phyloP scores from a whole-genome alignment of 2,888 invertebrate genomes.

The Melolontha melolontha region DNA sequence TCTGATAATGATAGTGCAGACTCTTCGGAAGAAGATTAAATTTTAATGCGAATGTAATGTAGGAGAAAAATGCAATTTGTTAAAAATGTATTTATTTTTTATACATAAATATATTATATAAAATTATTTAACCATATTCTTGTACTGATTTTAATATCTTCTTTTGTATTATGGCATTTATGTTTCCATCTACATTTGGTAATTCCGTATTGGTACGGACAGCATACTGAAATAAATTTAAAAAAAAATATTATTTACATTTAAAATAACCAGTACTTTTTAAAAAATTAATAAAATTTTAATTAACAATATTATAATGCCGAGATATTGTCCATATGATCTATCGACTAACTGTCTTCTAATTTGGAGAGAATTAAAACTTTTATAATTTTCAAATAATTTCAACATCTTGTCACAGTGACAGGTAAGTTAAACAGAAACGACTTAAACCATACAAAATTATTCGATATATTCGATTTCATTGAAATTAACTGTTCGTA shows the following conservation, averaged over 20 bases:
- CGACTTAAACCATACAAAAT: no score
- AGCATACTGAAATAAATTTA: constrained; percentile 69
- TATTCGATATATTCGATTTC: no score
- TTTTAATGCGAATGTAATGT: neutral
- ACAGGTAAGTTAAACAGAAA: no score
- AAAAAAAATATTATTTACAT: constrained; percentile 44
- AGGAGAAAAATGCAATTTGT: neutral
- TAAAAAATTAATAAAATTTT: no score
- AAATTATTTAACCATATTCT: constrained; percentile 46
- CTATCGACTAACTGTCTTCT: no score
- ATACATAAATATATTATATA: constrained; percentile 29
- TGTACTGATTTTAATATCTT: constrained; percentile 59
- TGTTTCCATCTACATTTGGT: constrained; percentile 87
- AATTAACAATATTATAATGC: no score
- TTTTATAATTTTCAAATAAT: no score
- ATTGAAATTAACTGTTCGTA: no score
- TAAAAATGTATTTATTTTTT: constrained; percentile 33
- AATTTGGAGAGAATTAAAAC: no score
- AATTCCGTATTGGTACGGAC: constrained; percentile 74
- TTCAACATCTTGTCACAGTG: no score
- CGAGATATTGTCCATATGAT: no score
- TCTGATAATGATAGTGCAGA: constrained; percentile 52
- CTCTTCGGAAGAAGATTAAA: constrained; percentile 21
- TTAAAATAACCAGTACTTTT: no score
- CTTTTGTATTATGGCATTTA: constrained; percentile 71